Conservation (phyloP, 2,113 vertebrate genomes). For the Monopterus albus region DNA sequence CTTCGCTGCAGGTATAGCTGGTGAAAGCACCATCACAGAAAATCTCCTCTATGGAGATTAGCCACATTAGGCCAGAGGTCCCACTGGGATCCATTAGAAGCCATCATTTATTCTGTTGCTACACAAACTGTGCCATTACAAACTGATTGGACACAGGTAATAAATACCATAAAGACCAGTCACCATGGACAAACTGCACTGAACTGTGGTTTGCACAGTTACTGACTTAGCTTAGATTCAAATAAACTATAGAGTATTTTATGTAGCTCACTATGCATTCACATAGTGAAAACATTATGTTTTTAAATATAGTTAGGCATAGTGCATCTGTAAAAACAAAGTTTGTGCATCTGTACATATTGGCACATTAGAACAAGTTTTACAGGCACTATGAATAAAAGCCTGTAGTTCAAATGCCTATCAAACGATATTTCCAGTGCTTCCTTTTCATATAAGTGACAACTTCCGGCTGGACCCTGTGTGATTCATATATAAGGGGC, state of each 20-base stretch:
- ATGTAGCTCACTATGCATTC: neutral
- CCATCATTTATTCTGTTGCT: slow-evolving; percentile 40
- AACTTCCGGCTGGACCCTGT: neutral
- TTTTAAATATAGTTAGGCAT: neutral
- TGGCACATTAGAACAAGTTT: neutral
- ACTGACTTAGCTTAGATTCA: too few relatives aligned
- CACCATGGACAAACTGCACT: slow-evolving; percentile 41
- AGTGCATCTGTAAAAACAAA: neutral
- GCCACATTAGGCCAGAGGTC: slow-evolving; percentile 43
- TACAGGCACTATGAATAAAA: too few relatives aligned
- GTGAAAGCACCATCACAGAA: slow-evolving; percentile 50
- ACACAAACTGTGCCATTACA: slow-evolving; percentile 46
- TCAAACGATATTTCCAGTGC: neutral
- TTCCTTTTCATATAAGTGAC: slow-evolving; percentile 6
- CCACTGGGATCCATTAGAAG: slow-evolving; percentile 65
- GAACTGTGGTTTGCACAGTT: too few relatives aligned
- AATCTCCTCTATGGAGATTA: slow-evolving; percentile 58
- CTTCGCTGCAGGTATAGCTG: slow-evolving; percentile 62
- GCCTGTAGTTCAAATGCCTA: too few relatives aligned
- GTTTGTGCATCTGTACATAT: neutral
- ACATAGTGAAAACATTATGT: neutral
- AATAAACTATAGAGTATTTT: neutral
- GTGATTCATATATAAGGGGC: slow-evolving; percentile 15
- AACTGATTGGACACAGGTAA: slow-evolving; percentile 43
- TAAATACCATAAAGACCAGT: slow-evolving; percentile 37